Evolutionary conservation across 2,888 invertebrate genomes (phyloP).

Genomic region (Oscheius myriophilus): DNA sequence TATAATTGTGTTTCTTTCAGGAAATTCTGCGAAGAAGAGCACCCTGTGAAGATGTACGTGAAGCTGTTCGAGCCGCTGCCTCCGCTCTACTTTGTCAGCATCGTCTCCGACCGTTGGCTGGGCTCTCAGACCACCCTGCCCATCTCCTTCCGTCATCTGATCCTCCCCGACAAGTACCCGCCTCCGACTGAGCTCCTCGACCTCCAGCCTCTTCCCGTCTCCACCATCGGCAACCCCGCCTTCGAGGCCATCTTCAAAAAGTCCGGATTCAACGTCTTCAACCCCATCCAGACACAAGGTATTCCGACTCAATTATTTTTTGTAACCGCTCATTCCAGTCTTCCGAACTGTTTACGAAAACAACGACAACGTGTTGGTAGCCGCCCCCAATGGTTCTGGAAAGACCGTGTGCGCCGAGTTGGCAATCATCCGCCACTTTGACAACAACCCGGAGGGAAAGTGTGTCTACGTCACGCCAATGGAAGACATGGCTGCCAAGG

Average conservation of each 20-base stretch:
- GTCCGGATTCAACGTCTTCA: conserved; percentile 86
- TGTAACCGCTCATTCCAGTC: conserved; percentile 74
- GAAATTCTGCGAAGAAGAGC: conserved; percentile 92
- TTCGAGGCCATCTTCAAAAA: conserved; percentile 87
- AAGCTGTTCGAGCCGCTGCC: conserved; percentile 98
- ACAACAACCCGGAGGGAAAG: conserved; percentile 77
- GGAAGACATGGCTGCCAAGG: conserved; percentile 84
- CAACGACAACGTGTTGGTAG: conserved; percentile 95
- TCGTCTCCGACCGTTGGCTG: conserved; percentile 76
- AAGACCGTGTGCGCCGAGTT: conserved; percentile 91
- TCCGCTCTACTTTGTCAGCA: conserved; percentile 91
- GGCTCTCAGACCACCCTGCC: conserved; percentile 77
- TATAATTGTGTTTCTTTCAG: conserved; percentile 72
- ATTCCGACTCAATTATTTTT: background rate
- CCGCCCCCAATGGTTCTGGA: conserved; percentile 74
- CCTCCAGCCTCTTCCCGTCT: conserved; percentile 90
- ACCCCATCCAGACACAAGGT: conserved; percentile 95
- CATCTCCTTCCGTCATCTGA: conserved; percentile 94
- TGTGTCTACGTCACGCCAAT: conserved; percentile 93
- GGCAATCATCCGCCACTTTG: conserved; percentile 87
- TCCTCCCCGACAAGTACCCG: conserved; percentile 95
- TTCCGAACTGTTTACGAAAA: conserved; percentile 94
- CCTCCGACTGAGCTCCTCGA: conserved; percentile 97
- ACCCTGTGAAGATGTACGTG: conserved; percentile 94
- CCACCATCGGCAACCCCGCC: conserved; percentile 86